These are phyloP conservation scores for Varanus salvator DNA, from an alignment of 2,113 vertebrate species.

Conservation along the genomic window DNA sequence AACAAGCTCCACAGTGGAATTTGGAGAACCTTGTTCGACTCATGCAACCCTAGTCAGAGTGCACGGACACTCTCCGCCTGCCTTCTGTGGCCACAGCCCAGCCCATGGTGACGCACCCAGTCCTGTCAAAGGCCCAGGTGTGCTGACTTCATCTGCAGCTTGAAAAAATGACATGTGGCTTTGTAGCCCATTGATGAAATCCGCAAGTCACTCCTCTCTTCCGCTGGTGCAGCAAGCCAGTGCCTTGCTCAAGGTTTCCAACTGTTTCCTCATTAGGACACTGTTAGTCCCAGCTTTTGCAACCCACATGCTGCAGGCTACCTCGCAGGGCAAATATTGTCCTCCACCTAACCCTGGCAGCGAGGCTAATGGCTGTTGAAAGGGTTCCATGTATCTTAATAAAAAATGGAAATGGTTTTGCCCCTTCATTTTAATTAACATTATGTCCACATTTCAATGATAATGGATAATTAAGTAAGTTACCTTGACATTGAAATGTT, in stretches of 20 bases:
- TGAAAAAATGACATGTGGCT: no score
- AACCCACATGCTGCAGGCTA: background rate
- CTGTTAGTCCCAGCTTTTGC: background rate
- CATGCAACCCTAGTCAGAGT: no score
- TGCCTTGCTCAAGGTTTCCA: background rate
- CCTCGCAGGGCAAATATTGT: slow-evolving; percentile 45
- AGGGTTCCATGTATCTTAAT: slow-evolving; percentile 79
- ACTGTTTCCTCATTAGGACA: background rate
- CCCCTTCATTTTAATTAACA: slow-evolving; percentile 87
- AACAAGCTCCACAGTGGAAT: no score
- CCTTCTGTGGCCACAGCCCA: no score
- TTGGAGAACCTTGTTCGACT: no score
- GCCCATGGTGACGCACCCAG: background rate
- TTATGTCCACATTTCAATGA: slow-evolving; percentile 81
- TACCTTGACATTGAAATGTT: slow-evolving; percentile 85
- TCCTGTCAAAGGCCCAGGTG: background rate
- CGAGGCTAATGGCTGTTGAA: slow-evolving; percentile 70
- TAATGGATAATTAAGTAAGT: slow-evolving; percentile 87
- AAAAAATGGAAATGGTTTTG: slow-evolving; percentile 84
- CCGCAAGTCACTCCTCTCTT: background rate
- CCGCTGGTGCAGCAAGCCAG: background rate
- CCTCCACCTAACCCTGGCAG: slow-evolving; percentile 76
- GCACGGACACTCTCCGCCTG: no score
- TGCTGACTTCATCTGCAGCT: slow-evolving; percentile 16
- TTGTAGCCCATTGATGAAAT: background rate